Evolutionary conservation across 2,797 vertebrate genomes (phyloP).

Genomic region (Acipenser transmontanus): DNA sequence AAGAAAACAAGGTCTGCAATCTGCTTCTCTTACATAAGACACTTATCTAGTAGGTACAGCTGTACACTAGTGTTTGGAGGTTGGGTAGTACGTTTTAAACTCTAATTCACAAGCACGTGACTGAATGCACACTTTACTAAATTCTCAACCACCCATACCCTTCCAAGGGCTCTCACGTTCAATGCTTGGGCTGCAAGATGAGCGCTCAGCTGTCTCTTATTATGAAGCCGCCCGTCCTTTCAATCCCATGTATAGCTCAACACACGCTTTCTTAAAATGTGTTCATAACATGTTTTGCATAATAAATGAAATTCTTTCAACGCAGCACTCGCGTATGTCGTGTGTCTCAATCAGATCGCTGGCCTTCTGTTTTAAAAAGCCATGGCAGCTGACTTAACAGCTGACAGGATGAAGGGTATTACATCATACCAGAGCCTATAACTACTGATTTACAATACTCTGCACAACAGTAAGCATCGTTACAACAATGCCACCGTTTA

Average conservation of each 20-base stretch:
- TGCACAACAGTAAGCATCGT: no score
- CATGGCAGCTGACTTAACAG: not conserved
- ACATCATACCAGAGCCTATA: not conserved
- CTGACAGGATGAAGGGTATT: slow-evolving; percentile 1
- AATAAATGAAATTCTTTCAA: not conserved
- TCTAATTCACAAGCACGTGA: no score
- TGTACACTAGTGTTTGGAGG: not conserved
- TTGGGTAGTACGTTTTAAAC: not conserved
- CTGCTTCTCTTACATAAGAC: not conserved
- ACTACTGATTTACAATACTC: not conserved
- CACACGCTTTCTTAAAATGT: not conserved
- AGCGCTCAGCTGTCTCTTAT: not conserved
- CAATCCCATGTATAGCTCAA: not conserved
- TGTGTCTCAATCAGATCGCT: not conserved
- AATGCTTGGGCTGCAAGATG: not conserved
- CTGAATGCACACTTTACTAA: no score
- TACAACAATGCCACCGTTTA: no score
- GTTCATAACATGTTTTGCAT: no score
- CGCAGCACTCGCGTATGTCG: not conserved
- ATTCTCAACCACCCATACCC: not conserved
- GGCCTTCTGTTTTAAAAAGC: not conserved
- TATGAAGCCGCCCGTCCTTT: not conserved
- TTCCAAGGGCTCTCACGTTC: not conserved
- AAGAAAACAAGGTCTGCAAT: no score
- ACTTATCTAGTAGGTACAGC: not conserved